These are phyloP conservation scores for Aratinga solstitialis DNA, from an alignment of 2,797 vertebrate species.

Conservation along the genomic window DNA sequence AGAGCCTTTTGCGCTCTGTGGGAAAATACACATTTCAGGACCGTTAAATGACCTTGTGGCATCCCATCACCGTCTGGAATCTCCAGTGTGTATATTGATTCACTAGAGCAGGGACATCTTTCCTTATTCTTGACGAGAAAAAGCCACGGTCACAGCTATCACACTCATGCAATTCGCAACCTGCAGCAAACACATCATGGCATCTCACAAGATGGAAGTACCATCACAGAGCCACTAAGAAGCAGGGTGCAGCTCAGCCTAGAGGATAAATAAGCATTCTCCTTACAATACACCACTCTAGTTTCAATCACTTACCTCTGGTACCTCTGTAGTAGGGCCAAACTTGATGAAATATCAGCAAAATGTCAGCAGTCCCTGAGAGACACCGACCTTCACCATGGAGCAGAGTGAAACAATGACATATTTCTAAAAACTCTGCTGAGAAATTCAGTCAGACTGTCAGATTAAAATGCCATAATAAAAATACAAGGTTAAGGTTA, in stretches of 20 bases:
- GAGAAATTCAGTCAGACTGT: constrained; percentile 9
- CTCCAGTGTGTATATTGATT: not conserved
- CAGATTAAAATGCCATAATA: not conserved
- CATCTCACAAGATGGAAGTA: not conserved
- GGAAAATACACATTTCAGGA: not conserved
- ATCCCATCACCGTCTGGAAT: not conserved
- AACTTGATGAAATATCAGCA: constrained; percentile 8
- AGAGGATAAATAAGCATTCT: not conserved
- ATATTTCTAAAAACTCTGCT: not conserved
- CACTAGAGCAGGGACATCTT: not conserved
- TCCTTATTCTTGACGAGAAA: not conserved
- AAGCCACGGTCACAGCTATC: not conserved
- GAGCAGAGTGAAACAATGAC: constrained; percentile 1
- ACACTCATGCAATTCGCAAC: not conserved
- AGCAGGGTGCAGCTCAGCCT: not conserved
- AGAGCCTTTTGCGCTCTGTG: not conserved
- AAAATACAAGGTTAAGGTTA: not conserved
- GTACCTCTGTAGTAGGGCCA: not conserved
- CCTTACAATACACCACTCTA: not conserved
- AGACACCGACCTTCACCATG: not conserved
- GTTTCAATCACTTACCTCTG: constrained; percentile 3
- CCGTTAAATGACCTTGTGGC: not conserved
- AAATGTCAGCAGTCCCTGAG: constrained; percentile 37
- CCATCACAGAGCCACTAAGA: not conserved
- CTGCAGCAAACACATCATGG: not conserved